Evolutionary conservation across 2,797 vertebrate genomes (phyloP).

Genomic region (Kryptolebias ocellatus): DNA sequence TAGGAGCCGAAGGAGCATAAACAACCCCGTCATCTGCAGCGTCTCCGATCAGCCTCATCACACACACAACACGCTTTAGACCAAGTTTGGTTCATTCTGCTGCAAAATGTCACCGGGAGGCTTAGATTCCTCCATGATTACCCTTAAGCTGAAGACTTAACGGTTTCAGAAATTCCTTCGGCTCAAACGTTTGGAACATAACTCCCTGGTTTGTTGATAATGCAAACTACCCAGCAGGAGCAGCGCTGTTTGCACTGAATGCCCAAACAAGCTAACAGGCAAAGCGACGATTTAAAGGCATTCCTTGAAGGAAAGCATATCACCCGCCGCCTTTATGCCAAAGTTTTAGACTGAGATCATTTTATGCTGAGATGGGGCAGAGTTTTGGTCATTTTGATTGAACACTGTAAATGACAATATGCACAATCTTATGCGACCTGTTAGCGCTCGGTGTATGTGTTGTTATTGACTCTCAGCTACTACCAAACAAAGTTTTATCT

Average conservation of each 20-base stretch:
- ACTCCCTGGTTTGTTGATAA: constrained; percentile 60
- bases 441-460: no score
- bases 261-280: constrained; percentile 52
- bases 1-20: constrained; percentile 80
- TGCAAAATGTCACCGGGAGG: constrained; percentile 56
- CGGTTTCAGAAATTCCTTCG: constrained; percentile 60
- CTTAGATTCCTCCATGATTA: constrained; percentile 63
- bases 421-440: no score
- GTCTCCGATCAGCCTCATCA: constrained; percentile 59
- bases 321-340: no score
- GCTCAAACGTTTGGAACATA: constrained; percentile 46
- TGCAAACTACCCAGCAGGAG: constrained; percentile 48
- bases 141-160: constrained; percentile 68
- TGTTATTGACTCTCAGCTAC: no score
- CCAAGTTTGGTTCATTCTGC: constrained; percentile 40
- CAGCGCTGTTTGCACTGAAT: constrained; percentile 51
- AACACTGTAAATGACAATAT: no score
- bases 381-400: no score
- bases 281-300: no score
- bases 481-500: no score
- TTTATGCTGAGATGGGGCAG: no score
- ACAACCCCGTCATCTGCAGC: constrained; percentile 73
- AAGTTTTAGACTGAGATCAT: no score
- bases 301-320: no score
- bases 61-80: constrained; percentile 52